Base-by-base conservation (phyloP, 2,797 vertebrate genomes). In the Lepilemur ruficaudatus region DNA sequence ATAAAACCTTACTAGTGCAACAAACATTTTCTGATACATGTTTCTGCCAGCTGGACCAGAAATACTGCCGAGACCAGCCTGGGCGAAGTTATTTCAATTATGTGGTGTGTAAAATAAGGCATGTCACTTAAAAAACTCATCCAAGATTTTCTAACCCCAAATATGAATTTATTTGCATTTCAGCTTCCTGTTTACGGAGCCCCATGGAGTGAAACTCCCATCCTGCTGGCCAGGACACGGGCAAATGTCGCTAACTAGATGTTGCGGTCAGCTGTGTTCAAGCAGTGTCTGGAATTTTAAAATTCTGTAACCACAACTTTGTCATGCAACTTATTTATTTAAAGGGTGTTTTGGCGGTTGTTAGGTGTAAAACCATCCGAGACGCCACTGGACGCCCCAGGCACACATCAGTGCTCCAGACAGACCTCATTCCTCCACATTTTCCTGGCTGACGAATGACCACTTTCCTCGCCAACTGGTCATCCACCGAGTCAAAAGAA, bases 21-120 rank as follows among this genome's bases (percentile, higher is more conserved):
- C 17, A 73, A 67, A 89, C n/a, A 85, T 50, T 88, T 93, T 87
- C 83, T 67, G 67, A 90, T 32, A 61, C 35, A 1, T 14, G 65
- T 18, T 78, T 72, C 92, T 89, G 75, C 79, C 85, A 83, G 46
- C 63, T 50, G 32, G 88, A 69, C 88, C 73, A 76, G 59, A 92
- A 78, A 72, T 46, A 92, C 63, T 75, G 25, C 75, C 28, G 41
- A 75, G 67, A 63, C 38, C 4, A 22, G 89, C 65, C 76, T 25
- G 7, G 1, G 20, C 6, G 13, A 57, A 67, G 52, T 9, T 5
- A 94, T 69, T 82, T 79, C 76, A 69, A 17, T 93, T 72, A 75
- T 0, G 0, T 14, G 67, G 20, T 12, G 4, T 35, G 20, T 22
- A 32, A 73, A 67, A 61, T 15, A 52, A 69, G n/a, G 46, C 43